Percentiles rank a stretch among this genome's conserved stretches.
These are phyloP conservation scores for Ibycter americanus DNA, from an alignment of 2,797 vertebrate genomes.

Conservation along the genomic window DNA sequence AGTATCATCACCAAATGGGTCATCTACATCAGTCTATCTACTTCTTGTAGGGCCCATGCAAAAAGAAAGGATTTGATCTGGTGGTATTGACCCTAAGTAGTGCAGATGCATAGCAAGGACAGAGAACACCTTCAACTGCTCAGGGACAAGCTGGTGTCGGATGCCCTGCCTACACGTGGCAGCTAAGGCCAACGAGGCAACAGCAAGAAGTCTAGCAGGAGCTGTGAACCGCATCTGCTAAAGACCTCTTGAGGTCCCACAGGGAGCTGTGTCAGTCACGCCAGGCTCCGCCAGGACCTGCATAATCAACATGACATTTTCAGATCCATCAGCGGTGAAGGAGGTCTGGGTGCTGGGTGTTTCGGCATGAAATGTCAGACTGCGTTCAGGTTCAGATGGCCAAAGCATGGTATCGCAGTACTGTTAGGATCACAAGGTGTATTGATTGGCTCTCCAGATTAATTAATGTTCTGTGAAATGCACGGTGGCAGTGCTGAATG, in stretches of 20 bases:
- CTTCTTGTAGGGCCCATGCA: background rate
- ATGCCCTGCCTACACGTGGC: background rate
- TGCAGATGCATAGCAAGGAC: background rate
- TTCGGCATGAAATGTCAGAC: background rate
- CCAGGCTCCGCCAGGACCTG: background rate
- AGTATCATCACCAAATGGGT: background rate
- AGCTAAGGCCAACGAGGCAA: background rate
- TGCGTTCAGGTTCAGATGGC: background rate
- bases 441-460: background rate
- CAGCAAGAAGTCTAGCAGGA: background rate
- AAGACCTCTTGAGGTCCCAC: background rate
- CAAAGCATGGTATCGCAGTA: background rate
- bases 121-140: background rate
- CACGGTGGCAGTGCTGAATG: background rate
- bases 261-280: background rate
- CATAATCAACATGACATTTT: background rate
- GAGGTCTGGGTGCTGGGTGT: background rate
- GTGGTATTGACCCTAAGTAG: background rate
- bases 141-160: background rate
- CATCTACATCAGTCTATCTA: background rate
- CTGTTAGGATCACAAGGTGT: accelerated
- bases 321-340: background rate
- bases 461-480: background rate
- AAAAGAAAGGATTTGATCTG: background rate
- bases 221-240: background rate